A percentile compares a stretch with the other conserved stretches of the same genome.
phyloP scores from a whole-genome alignment of 2,797 vertebrate genomes.

The Cygnus olor region DNA sequence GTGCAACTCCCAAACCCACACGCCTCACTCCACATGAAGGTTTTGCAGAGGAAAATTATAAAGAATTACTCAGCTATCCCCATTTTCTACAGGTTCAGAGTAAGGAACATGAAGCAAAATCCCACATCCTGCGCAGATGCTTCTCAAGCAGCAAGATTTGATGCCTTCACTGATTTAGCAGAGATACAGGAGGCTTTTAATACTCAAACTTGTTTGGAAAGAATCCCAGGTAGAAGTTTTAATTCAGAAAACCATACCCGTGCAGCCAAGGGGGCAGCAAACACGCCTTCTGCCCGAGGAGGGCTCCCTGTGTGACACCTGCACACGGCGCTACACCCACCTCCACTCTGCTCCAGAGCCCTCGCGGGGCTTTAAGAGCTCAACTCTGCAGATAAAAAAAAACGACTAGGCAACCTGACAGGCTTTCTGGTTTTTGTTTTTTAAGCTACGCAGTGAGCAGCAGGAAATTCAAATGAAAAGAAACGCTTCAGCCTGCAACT shows the following conservation, averaged over 20 bases:
- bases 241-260: neutral
- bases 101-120: neutral
- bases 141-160: neutral
- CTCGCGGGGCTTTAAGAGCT: neutral
- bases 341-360: neutral
- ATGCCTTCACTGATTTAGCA: neutral
- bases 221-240: neutral
- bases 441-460: accelerated
- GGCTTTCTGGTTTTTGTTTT: neutral
- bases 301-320: too few relatives aligned
- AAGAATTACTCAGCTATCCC: neutral
- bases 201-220: neutral
- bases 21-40: neutral
- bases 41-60: neutral
- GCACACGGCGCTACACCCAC: neutral
- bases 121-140: neutral
- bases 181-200: neutral
- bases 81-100: neutral
- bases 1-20: neutral
- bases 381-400: neutral
- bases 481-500: neutral
- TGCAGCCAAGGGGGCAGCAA: neutral
- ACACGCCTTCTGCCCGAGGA: neutral
- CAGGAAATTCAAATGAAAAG: neutral
- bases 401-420: neutral